Percentiles rank a stretch among this genome's conserved stretches.
phyloP scores from a whole-genome alignment of 2,113 vertebrate genomes.

The Motacilla tschutschensis region DNA sequence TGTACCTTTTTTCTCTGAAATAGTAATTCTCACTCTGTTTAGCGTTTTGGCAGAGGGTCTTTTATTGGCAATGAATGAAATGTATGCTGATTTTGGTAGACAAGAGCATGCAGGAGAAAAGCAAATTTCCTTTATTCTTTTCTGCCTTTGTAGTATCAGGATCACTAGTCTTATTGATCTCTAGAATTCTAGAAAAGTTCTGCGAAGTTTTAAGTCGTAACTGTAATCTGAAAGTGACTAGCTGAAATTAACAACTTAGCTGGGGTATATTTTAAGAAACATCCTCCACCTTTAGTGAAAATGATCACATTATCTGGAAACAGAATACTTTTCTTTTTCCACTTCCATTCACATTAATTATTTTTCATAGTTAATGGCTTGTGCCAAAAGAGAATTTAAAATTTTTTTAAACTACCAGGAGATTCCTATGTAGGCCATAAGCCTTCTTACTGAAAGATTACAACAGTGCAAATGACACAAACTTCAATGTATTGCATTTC shows the following conservation, averaged over 20 bases:
- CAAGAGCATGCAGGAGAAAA: not conserved
- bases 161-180: not conserved
- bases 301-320: not conserved
- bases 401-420: not conserved
- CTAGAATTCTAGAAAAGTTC: not conserved
- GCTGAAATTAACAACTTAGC: not conserved
- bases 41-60: not conserved
- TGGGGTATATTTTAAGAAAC: not conserved
- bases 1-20: not conserved
- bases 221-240: not conserved
- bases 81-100: not conserved
- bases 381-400: not conserved
- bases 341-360: not conserved
- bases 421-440: not conserved
- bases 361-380: not conserved
- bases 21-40: not conserved
- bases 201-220: not conserved
- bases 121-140: not conserved
- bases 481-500: not conserved
- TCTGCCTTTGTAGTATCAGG: not conserved
- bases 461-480: not conserved
- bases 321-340: not conserved
- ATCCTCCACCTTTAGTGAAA: not conserved
- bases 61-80: not conserved
- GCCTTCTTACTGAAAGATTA: not conserved